Evolutionary conservation across 1,140 invertebrate species (phyloP).

Genomic region (Aricia agestis): DNA sequence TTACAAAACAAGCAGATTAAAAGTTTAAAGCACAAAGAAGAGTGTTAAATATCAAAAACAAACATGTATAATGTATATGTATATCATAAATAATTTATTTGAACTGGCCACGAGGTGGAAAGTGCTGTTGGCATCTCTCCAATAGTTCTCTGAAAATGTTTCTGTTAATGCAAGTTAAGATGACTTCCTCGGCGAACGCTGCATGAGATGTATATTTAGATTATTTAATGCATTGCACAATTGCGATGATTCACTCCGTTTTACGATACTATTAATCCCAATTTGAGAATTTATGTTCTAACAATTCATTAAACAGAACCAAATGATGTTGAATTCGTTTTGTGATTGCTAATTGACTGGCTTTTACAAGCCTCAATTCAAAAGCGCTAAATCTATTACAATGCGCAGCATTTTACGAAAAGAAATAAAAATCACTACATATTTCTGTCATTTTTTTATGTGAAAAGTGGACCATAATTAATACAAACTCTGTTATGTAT

Average conservation of each 20-base stretch:
- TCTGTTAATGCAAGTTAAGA: slow-evolving; percentile 40
- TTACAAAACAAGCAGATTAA: slow-evolving; percentile 16
- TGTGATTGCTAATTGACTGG: not conserved
- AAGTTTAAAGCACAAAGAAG: slow-evolving; percentile 10
- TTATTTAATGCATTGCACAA: slow-evolving; percentile 26
- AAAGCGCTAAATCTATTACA: slow-evolving; percentile 6
- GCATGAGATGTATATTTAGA: slow-evolving; percentile 26
- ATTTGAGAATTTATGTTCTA: slow-evolving; percentile 6
- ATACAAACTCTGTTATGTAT: too few species aligned
- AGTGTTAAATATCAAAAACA: slow-evolving; percentile 22
- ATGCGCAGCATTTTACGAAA: slow-evolving; percentile 26
- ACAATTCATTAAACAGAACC: not conserved
- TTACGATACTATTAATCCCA: not conserved
- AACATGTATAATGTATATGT: too few species aligned
- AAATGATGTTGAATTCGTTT: not conserved
- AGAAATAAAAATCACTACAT: slow-evolving; percentile 28
- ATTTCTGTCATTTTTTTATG: too few species aligned
- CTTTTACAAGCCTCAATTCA: slow-evolving; percentile 5
- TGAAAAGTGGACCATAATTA: too few species aligned
- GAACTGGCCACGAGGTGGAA: slow-evolving; percentile 43
- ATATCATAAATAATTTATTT: slow-evolving; percentile 44
- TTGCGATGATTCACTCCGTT: slow-evolving; percentile 1
- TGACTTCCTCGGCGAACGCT: slow-evolving; percentile 38
- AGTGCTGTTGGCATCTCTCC: slow-evolving; percentile 49
- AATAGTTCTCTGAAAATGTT: slow-evolving; percentile 50